Evolutionary conservation across 2,888 invertebrate genomes (phyloP).

Genomic region (Bombylius major): DNA sequence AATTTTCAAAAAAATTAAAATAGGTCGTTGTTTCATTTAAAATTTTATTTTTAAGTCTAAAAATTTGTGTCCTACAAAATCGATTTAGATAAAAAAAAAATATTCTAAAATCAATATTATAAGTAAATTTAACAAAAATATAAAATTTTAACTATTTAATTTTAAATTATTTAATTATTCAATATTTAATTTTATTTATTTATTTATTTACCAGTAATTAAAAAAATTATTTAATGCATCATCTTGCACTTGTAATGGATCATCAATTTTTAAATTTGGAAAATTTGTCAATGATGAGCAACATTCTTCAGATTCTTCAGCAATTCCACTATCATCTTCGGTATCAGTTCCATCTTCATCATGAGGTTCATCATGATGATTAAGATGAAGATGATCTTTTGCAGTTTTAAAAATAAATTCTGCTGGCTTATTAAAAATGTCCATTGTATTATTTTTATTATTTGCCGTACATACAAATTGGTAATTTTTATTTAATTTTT

Average conservation of each 20-base stretch:
- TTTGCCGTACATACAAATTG: no score
- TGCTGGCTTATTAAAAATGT: constrained; percentile 4
- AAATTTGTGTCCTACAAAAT: no score
- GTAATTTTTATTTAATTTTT: no score
- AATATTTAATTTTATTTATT: no score
- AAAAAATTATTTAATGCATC: constrained; percentile 16
- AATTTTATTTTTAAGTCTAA: no score
- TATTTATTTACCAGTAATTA: constrained; percentile 16
- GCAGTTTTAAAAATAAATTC: neutral
- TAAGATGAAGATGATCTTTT: neutral
- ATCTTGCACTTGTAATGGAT: constrained; percentile 5
- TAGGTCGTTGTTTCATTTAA: no score
- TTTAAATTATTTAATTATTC: no score
- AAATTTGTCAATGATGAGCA: constrained; percentile 3
- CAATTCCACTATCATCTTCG: constrained; percentile 23
- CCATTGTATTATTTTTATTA: neutral
- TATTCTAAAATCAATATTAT: no score
- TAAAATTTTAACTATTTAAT: no score
- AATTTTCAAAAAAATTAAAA: no score
- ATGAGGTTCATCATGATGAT: constrained; percentile 1
- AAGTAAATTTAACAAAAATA: no score
- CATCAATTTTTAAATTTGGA: constrained; percentile 10
- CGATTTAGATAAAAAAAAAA: no score
- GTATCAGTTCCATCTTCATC: constrained; percentile 19
- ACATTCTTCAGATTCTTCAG: constrained; percentile 17